Evolutionary conservation across 2,113 vertebrate species (phyloP).

Genomic region (Montifringilla adamsi): DNA sequence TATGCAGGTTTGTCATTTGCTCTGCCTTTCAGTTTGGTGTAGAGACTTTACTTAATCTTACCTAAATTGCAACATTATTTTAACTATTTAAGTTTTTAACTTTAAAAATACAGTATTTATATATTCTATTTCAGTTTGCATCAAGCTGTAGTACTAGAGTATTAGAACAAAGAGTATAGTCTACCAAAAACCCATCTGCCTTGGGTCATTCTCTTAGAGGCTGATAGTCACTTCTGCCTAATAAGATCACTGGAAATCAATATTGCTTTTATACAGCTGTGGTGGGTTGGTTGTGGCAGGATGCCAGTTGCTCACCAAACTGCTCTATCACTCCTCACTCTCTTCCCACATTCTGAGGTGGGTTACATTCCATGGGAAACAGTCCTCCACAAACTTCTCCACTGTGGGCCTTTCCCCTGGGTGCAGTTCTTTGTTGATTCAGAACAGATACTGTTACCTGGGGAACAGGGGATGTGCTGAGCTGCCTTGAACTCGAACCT

Average conservation of each 20-base stretch:
- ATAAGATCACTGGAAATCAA: not conserved
- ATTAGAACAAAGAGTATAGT: not conserved
- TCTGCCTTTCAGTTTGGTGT: not conserved
- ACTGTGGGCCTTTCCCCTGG: accelerated
- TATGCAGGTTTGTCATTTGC: not conserved
- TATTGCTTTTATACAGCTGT: not conserved
- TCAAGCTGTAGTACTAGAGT: not conserved
- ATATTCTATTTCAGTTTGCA: not conserved
- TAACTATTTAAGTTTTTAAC: not conserved
- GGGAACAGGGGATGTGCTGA: not conserved
- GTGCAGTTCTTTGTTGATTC: not conserved
- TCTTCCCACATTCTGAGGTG: not conserved
- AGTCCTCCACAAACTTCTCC: not conserved
- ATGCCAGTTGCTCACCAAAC: not conserved
- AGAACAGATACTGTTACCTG: not conserved
- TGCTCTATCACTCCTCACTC: not conserved
- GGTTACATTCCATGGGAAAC: not conserved
- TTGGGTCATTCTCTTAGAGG: not conserved
- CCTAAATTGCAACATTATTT: not conserved
- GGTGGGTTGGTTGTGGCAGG: not conserved
- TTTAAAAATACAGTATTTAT: not conserved
- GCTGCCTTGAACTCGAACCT: not conserved
- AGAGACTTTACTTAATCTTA: not conserved
- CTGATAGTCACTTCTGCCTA: not conserved
- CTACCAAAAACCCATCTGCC: not conserved